Evolutionary conservation across 2,797 vertebrate genomes (phyloP).

Genomic region (Phalanger gymnotis): DNA sequence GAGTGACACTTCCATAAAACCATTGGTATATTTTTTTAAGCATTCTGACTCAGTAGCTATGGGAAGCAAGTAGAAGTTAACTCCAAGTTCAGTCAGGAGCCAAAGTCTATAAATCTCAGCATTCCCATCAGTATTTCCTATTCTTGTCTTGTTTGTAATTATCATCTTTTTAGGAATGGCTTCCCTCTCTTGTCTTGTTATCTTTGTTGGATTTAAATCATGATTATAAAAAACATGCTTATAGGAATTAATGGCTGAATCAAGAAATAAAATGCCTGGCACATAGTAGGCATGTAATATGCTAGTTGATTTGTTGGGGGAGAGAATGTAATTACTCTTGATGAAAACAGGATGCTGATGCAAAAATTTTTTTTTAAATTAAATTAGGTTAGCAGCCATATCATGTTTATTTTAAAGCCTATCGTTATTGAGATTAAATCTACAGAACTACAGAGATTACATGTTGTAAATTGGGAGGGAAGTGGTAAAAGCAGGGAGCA

Average conservation of each 20-base stretch:
- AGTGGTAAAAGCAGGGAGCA: neutral
- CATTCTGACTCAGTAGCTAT: slow-evolving; percentile 19
- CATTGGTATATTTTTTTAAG: neutral
- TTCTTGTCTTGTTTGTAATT: slow-evolving; percentile 25
- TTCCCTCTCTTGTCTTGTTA: neutral
- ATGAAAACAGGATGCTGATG: neutral
- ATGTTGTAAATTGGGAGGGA: neutral
- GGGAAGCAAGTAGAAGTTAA: slow-evolving; percentile 11
- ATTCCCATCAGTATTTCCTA: slow-evolving; percentile 5
- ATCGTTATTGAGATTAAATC: neutral
- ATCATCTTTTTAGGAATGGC: slow-evolving; percentile 25
- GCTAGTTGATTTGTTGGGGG: neutral
- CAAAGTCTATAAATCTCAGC: slow-evolving; percentile 38
- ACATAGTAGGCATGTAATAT: neutral
- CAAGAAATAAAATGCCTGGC: neutral
- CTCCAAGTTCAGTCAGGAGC: neutral
- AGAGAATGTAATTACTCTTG: neutral
- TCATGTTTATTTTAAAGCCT: neutral
- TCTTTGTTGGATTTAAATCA: slow-evolving; percentile 28
- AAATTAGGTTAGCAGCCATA: neutral
- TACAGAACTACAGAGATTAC: neutral
- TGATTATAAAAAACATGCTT: slow-evolving; percentile 2
- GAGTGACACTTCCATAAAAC: neutral
- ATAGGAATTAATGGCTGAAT: slow-evolving; percentile 37
- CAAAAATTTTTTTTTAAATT: slow-evolving; percentile 7